Percentiles rank a stretch among this genome's conserved stretches.
These are phyloP conservation scores for Enteromius treurensis DNA, from an alignment of 2,797 vertebrate genomes.

Conservation along the genomic window DNA sequence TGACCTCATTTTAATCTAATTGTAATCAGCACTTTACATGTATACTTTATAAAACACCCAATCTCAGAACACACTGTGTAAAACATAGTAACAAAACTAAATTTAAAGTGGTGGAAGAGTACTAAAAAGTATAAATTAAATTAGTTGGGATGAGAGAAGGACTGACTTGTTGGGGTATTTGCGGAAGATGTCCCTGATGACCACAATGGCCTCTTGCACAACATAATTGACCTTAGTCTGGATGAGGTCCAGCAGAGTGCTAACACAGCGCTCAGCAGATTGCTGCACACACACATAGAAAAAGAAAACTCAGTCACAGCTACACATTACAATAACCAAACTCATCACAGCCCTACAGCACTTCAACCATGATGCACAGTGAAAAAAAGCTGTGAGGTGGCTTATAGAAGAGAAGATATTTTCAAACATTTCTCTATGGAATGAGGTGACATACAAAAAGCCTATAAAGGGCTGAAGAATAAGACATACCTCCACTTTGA, in stretches of 20 bases:
- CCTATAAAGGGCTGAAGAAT: neutral
- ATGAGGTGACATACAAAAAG: conserved; percentile 88
- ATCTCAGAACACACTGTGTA: neutral
- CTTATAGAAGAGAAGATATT: neutral
- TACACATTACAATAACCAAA: neutral
- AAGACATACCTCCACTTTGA: conserved; percentile 92
- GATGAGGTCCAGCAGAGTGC: conserved; percentile 94
- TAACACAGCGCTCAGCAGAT: conserved; percentile 95
- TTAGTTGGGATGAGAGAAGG: neutral
- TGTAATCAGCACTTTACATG: neutral
- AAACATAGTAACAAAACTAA: neutral
- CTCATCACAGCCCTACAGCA: neutral
- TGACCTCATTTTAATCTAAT: neutral
- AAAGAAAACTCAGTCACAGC: neutral
- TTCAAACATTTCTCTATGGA: conserved; percentile 79
- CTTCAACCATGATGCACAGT: neutral
- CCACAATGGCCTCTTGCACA: conserved; percentile 97
- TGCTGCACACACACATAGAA: conserved; percentile 75
- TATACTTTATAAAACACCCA: neutral
- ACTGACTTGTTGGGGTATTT: conserved; percentile 97
- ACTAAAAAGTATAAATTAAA: neutral
- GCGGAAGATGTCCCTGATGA: conserved; percentile 98
- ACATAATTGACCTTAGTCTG: conserved; percentile 98
- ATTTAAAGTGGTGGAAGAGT: neutral
- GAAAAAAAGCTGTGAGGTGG: neutral